phyloP scores from a whole-genome alignment of 1,140 invertebrate species.

The Caenorhabditis tropicalis region DNA sequence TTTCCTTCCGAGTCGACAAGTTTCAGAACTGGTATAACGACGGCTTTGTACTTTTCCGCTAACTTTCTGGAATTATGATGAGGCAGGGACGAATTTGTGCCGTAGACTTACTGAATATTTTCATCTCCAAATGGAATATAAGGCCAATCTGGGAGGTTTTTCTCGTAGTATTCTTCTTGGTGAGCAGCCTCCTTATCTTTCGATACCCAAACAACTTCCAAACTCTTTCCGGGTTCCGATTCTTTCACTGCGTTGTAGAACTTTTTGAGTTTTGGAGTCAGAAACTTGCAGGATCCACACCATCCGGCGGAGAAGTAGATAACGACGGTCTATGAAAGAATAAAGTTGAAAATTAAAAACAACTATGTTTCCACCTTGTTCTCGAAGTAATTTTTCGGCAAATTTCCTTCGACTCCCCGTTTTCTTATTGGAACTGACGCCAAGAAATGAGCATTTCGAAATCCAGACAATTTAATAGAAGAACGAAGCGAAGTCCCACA shows the following conservation, averaged over 20 bases:
- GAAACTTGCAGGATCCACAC: conserved; percentile 52
- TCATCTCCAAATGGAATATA: conserved; percentile 56
- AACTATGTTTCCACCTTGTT: conserved; percentile 16
- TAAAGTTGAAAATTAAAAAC: background rate
- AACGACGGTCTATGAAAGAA: conserved; percentile 47
- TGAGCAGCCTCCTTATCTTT: conserved; percentile 54
- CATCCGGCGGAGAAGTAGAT: conserved; percentile 59
- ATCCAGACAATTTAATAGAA: background rate
- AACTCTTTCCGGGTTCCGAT: conserved; percentile 42
- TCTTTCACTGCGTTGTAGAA: conserved; percentile 51
- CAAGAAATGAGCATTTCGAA: conserved; percentile 41
- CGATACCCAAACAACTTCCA: conserved; percentile 58
- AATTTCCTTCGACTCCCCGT: conserved; percentile 43
- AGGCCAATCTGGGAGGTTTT: conserved; percentile 49
- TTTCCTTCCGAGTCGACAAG: conserved; percentile 52
- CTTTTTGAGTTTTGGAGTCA: conserved; percentile 47
- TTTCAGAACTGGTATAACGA: conserved; percentile 49
- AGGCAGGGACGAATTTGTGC: background rate
- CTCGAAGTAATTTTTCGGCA: conserved; percentile 29
- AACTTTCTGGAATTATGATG: conserved; percentile 44
- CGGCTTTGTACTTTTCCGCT: conserved; percentile 53
- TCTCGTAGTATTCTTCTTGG: conserved; percentile 55
- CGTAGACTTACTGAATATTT: conserved; percentile 27
- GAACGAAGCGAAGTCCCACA: background rate
- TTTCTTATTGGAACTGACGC: conserved; percentile 48